Conservation (phyloP, 1,140 invertebrate species). For the Dinoponera quadriceps region DNA sequence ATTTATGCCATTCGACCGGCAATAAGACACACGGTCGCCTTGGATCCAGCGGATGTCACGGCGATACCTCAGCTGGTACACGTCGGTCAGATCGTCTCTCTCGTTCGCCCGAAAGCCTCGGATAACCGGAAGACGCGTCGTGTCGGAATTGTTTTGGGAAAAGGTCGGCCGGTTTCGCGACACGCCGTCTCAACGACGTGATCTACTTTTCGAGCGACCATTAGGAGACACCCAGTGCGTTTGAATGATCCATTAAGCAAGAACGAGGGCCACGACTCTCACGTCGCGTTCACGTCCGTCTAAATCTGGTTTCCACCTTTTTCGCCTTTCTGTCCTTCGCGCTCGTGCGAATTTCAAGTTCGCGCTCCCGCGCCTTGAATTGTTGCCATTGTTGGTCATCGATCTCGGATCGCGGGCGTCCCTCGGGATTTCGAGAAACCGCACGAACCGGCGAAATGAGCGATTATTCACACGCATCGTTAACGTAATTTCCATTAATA, state of each 20-base stretch:
- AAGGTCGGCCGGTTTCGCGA: no score
- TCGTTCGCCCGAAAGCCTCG: no score
- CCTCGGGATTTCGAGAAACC: neutral
- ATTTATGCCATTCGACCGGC: no score
- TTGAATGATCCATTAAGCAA: slow-evolving; percentile 35
- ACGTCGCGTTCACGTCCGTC: neutral
- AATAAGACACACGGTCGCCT: no score
- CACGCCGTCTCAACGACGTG: no score
- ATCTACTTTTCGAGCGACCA: no score
- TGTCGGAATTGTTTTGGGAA: no score
- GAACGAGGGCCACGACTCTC: slow-evolving; percentile 30
- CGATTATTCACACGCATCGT: slow-evolving; percentile 38
- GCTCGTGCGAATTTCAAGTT: slow-evolving; percentile 37
- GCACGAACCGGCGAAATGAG: slow-evolving; percentile 3
- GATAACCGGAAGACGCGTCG: no score
- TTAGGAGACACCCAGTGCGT: neutral
- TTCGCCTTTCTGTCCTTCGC: slow-evolving; percentile 21
- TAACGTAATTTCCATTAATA: slow-evolving; percentile 40
- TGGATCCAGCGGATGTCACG: no score
- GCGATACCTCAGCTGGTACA: no score
- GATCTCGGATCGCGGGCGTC: slow-evolving; percentile 19
- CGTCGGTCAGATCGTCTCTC: no score
- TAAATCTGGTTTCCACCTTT: slow-evolving; percentile 41
- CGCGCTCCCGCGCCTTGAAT: slow-evolving; percentile 30
- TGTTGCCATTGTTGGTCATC: slow-evolving; percentile 12